phyloP scores from a whole-genome alignment of 2,888 invertebrate species.

The Agrotis puta region DNA sequence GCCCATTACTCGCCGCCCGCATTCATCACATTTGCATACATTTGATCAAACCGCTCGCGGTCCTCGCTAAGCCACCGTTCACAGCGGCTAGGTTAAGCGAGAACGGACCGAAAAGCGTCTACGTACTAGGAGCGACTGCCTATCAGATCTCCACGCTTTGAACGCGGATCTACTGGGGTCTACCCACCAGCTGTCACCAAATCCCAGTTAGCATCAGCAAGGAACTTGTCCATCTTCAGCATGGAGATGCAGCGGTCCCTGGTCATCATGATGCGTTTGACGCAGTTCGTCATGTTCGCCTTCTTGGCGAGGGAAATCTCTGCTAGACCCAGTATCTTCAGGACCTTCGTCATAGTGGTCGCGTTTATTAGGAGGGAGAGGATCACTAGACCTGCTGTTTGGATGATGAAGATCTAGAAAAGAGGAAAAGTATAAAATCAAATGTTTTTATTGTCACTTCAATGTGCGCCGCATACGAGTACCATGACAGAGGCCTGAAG shows the following conservation, averaged over 20 bases:
- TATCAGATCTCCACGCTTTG: too few relatives aligned
- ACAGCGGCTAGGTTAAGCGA: too few relatives aligned
- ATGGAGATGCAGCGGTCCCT: conserved; percentile 89
- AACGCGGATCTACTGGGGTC: too few relatives aligned
- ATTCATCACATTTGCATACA: too few relatives aligned
- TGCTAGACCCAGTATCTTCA: conserved; percentile 88
- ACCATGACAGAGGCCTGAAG: too few relatives aligned
- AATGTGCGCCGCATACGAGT: too few relatives aligned
- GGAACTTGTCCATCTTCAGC: conserved; percentile 92
- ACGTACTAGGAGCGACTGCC: too few relatives aligned
- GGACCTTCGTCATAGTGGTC: conserved; percentile 88
- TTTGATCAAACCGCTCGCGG: too few relatives aligned
- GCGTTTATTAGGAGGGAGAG: conserved; percentile 91
- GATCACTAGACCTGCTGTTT: conserved; percentile 91
- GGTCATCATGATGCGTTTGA: conserved; percentile 86
- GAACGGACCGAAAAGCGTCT: too few relatives aligned
- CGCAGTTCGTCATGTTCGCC: conserved; percentile 90
- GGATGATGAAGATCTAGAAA: conserved; percentile 88
- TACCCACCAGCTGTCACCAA: conserved; percentile 85
- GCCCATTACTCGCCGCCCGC: too few relatives aligned
- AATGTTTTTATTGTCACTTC: not conserved
- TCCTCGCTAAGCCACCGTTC: too few relatives aligned
- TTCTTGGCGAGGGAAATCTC: conserved; percentile 89
- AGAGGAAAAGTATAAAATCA: not conserved
- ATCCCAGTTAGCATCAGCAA: conserved; percentile 92